These are phyloP conservation scores for Troides oblongomaculatus DNA, from an alignment of 2,888 invertebrate genomes.

Conservation along the genomic window DNA sequence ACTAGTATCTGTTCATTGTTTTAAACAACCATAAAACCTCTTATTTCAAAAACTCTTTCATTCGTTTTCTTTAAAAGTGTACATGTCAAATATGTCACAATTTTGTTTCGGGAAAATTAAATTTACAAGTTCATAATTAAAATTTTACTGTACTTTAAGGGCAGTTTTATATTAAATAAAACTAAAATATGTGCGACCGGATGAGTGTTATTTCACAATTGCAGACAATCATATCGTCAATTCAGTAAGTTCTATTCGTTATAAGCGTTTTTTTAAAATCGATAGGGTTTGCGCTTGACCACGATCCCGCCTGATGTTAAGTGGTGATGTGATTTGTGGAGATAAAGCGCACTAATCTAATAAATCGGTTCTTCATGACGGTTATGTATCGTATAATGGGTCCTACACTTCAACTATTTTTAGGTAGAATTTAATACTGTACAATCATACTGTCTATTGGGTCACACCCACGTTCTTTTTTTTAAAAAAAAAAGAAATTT, in stretches of 20 bases:
- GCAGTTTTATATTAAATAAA: conserved; percentile 22
- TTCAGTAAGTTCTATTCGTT: conserved; percentile 55
- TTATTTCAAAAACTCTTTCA: background rate
- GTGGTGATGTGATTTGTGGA: no score
- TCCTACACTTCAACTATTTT: no score
- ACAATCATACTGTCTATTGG: no score
- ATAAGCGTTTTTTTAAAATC: background rate
- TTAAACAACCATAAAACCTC: background rate
- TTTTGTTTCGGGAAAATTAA: conserved; percentile 2
- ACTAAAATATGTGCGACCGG: conserved; percentile 62
- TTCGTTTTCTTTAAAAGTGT: background rate
- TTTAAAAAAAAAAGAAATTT: no score
- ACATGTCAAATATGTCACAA: background rate
- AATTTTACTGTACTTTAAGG: conserved; percentile 2
- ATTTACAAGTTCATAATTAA: conserved; percentile 16
- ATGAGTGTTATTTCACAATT: conserved; percentile 61
- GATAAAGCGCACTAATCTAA: no score
- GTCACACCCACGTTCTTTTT: no score
- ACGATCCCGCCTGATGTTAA: no score
- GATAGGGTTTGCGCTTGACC: no score
- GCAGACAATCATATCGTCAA: conserved; percentile 62
- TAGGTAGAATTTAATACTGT: no score
- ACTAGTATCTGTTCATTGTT: background rate
- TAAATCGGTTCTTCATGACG: no score
- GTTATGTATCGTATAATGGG: no score